Evolutionary conservation across 2,797 vertebrate species (phyloP), one percentile per base, ranked within the genome.

Genomic region (Triplophysa yarkandensis): DNA sequence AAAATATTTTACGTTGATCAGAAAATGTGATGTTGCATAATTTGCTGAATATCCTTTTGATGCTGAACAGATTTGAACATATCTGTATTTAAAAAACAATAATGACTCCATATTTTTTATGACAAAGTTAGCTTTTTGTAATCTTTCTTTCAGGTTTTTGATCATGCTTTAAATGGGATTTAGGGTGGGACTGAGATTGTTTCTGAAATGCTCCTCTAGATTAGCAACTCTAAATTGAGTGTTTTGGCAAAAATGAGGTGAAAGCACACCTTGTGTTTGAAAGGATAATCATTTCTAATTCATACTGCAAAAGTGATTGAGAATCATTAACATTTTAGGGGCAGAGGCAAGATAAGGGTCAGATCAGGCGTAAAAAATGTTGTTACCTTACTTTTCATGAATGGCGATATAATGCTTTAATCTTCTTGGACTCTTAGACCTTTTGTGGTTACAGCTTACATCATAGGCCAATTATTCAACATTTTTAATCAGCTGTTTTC

Each of bases 141-240:
- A 39, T 27, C 17, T 73, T 65, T 23, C 57, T 66, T 19, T 6
- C 44, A 25, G 27, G 41, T 73, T 32, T 52, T 64, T 43, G 30
- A 65, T 54, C 34, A 73, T 64, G 60, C 54, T 6, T 65, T 55
- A 57, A 65, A 55, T 13, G 34, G n/a, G 48, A 55, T 44, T 64
- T 30, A 0, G n/a, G 48, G 62, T 44, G 50, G 54, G 30, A 43
- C 25, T 62, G 57, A 36, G 46, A 25, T n/a, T n/a, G n/a, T n/a
- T n/a, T n/a, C n/a, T n/a, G n/a, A n/a, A n/a, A n/a, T n/a, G n/a
- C n/a, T n/a, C n/a, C n/a, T n/a, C n/a, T n/a, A n/a, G n/a, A n/a
- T n/a, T n/a, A n/a, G n/a, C n/a, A n/a, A n/a, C n/a, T n/a, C n/a
- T n/a, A n/a, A n/a, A n/a, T n/a, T n/a, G n/a, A n/a, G n/a, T n/a